A percentile compares a stretch with the other conserved stretches of the same genome.
phyloP scores from a whole-genome alignment of 1,140 invertebrate genomes.

The Heliconius nattereri region DNA sequence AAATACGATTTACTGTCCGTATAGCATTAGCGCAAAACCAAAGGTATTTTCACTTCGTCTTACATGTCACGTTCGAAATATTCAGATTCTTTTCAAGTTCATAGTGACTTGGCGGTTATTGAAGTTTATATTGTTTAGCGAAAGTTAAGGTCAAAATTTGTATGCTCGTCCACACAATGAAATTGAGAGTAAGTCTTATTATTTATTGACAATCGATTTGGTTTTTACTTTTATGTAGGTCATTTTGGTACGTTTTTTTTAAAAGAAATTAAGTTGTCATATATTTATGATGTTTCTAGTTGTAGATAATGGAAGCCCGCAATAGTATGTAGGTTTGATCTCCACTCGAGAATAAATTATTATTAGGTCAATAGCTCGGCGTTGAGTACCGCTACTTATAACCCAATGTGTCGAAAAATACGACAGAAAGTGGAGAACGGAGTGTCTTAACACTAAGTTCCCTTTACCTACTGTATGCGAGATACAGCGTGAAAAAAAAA shows the following conservation, averaged over 20 bases:
- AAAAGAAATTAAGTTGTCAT: background rate
- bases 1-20: slow-evolving; percentile 41
- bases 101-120: slow-evolving; percentile 54
- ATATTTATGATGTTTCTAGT: background rate
- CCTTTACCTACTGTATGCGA: too few relatives aligned
- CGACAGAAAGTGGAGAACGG: too few relatives aligned
- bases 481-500: too few relatives aligned
- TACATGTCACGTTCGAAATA: slow-evolving; percentile 43
- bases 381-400: too few relatives aligned
- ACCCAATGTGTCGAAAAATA: too few relatives aligned
- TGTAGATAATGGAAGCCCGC: background rate
- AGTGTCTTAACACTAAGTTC: too few relatives aligned
- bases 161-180: slow-evolving; percentile 25
- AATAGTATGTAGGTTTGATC: too few relatives aligned
- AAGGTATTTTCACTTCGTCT: slow-evolving; percentile 39
- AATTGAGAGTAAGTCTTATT: slow-evolving; percentile 30
- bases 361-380: too few relatives aligned
- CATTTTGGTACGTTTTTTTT: background rate
- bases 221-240: background rate
- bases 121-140: slow-evolving; percentile 51
- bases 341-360: too few relatives aligned
- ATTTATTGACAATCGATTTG: slow-evolving; percentile 19
- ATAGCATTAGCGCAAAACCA: slow-evolving; percentile 37
- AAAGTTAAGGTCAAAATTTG: slow-evolving; percentile 63
- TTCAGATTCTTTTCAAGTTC: slow-evolving; percentile 59